phyloP scores from a whole-genome alignment of 2,113 vertebrate genomes.

The Cricetomys ansorgei region DNA sequence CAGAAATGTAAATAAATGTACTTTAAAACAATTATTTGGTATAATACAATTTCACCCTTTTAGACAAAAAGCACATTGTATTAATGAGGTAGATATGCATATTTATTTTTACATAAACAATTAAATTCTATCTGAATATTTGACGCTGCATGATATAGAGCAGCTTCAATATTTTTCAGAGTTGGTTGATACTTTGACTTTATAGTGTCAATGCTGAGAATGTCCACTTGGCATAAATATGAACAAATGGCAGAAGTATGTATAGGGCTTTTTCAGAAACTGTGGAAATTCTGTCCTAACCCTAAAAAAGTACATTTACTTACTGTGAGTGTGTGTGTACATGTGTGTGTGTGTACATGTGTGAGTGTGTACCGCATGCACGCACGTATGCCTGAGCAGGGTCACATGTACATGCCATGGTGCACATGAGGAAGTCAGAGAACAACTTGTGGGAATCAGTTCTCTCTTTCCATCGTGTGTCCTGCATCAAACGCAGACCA shows the following conservation, averaged over 20 bases:
- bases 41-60: not conserved
- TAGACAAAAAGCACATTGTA: not conserved
- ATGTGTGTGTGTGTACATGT: too few species aligned
- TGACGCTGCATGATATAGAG: not conserved
- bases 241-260: not conserved
- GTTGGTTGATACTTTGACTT: not conserved
- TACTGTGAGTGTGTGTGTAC: not conserved
- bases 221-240: not conserved
- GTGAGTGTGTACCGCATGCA: too few species aligned
- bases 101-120: not conserved
- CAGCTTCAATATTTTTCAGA: not conserved
- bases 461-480: not conserved
- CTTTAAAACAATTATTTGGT: not conserved
- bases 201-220: not conserved
- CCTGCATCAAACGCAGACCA: accelerated
- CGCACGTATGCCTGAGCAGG: not conserved
- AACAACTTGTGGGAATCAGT: not conserved
- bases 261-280: not conserved
- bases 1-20: not conserved
- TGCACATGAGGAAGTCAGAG: not conserved
- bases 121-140: not conserved
- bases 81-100: not conserved
- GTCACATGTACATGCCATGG: not conserved
- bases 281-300: not conserved
- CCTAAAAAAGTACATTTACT: not conserved